phyloP scores from a whole-genome alignment of 1,140 invertebrate genomes.

The Lithobius niger region DNA sequence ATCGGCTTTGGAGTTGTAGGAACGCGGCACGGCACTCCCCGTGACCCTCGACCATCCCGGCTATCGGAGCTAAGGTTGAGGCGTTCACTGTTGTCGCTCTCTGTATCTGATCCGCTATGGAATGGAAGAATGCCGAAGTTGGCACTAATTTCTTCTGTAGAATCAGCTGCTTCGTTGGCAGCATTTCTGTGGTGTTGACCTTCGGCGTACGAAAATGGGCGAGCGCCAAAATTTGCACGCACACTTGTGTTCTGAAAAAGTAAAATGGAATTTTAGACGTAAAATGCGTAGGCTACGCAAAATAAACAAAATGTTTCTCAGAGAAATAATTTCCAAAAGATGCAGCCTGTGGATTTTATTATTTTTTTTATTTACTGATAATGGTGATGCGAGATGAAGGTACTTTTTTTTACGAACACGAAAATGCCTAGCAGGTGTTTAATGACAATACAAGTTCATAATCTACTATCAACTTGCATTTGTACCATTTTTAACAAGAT shows the following conservation, averaged over 20 bases:
- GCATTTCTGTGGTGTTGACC: constrained; percentile 29
- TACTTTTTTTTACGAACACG: too few relatives aligned
- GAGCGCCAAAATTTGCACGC: constrained; percentile 32
- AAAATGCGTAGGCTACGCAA: too few relatives aligned
- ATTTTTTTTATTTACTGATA: too few relatives aligned
- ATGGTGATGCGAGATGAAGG: too few relatives aligned
- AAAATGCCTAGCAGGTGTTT: too few relatives aligned
- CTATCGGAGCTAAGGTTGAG: background rate
- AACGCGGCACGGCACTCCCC: constrained; percentile 24
- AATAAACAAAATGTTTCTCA: too few relatives aligned
- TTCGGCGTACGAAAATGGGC: constrained; percentile 31
- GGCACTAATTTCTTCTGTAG: constrained; percentile 27
- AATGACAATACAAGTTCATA: too few relatives aligned
- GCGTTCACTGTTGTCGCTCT: constrained; percentile 22
- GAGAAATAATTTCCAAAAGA: too few relatives aligned
- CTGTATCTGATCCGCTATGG: constrained; percentile 26
- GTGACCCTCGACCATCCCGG: constrained; percentile 8
- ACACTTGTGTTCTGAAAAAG: constrained; percentile 26
- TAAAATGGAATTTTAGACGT: too few relatives aligned
- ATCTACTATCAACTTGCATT: too few relatives aligned
- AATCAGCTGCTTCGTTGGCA: constrained; percentile 26
- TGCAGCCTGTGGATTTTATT: too few relatives aligned
- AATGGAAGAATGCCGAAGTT: constrained; percentile 30
- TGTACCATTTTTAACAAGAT: too few relatives aligned
- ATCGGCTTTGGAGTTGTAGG: constrained; percentile 22